These are phyloP conservation scores for Damaliscus lunatus DNA, from an alignment of 2,113 vertebrate genomes.

Conservation along the genomic window DNA sequence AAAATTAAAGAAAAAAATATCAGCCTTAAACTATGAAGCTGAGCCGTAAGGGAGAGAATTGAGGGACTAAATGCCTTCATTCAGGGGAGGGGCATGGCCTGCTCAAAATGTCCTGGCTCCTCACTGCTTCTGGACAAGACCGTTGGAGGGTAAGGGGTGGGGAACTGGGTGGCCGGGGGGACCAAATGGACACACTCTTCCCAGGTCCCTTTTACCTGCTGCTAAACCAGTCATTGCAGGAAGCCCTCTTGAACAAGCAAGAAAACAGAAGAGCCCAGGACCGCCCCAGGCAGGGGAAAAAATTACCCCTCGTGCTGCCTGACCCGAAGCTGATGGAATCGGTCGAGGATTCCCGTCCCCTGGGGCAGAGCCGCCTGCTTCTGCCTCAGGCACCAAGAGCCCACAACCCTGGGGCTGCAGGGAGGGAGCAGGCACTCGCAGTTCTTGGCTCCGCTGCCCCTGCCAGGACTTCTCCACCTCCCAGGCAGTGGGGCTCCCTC, in stretches of 20 bases:
- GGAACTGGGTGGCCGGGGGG: rapidly evolving
- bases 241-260: constrained; percentile 62
- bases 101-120: not conserved
- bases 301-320: constrained; percentile 80
- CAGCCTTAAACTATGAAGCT: not conserved
- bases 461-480: rapidly evolving
- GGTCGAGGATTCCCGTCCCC: constrained; percentile 48
- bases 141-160: rapidly evolving
- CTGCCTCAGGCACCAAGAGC: not conserved
- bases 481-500: rapidly evolving
- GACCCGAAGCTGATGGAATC: constrained; percentile 84
- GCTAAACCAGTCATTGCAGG: constrained; percentile 26
- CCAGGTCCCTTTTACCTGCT: constrained; percentile 4
- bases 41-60: rapidly evolving
- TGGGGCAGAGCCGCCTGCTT: not conserved
- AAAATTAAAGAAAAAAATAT: not conserved
- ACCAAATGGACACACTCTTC: not conserved
- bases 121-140: not conserved
- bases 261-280: constrained; percentile 81
- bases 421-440: not conserved
- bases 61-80: not conserved
- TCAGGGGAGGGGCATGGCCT: rapidly evolving
- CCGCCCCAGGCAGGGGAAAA: constrained; percentile 73
- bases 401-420: rapidly evolving
- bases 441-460: rapidly evolving